Percentiles rank a stretch among this genome's conserved stretches.
Conservation (phyloP, 2,113 vertebrate genomes). For the Ariopsis seemanni region DNA sequence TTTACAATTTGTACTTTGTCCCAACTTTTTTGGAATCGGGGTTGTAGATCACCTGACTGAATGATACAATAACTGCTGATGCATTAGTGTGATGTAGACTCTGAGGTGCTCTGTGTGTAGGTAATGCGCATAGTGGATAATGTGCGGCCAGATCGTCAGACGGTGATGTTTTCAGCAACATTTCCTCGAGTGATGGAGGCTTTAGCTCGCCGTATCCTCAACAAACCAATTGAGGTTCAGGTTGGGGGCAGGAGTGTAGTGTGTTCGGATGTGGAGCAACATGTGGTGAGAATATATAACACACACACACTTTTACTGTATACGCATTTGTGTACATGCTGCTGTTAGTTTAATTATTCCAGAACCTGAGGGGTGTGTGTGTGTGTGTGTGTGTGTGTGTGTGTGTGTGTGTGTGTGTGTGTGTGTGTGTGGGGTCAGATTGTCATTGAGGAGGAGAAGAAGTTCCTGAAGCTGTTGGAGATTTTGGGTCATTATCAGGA, state of each 20-base stretch:
- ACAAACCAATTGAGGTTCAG: constrained; percentile 93
- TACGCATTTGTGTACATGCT: not conserved
- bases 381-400: not conserved
- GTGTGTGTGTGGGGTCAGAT: constrained; percentile 71
- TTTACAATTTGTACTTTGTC: too few species aligned
- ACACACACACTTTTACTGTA: not conserved
- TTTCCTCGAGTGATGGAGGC: constrained; percentile 98
- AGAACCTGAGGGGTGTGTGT: not conserved
- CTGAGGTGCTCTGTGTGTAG: constrained; percentile 61
- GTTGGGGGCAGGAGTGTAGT: constrained; percentile 96
- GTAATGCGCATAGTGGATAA: constrained; percentile 99
- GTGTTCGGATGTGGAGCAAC: constrained; percentile 96
- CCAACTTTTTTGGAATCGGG: too few species aligned
- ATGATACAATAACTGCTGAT: not conserved
- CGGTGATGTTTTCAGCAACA: constrained; percentile 98
- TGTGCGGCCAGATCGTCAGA: constrained; percentile 93
- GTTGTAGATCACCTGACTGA: too few species aligned
- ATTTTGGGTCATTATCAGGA: constrained; percentile 97
- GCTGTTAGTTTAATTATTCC: not conserved
- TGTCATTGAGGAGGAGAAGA: constrained; percentile 96
- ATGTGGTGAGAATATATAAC: constrained; percentile 78
- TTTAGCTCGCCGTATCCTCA: constrained; percentile 89
- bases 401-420: not conserved
- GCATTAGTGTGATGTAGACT: not conserved
- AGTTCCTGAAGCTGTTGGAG: constrained; percentile 95